These are phyloP conservation scores for Lerema accius DNA, from an alignment of 1,140 invertebrate genomes.

Conservation along the genomic window DNA sequence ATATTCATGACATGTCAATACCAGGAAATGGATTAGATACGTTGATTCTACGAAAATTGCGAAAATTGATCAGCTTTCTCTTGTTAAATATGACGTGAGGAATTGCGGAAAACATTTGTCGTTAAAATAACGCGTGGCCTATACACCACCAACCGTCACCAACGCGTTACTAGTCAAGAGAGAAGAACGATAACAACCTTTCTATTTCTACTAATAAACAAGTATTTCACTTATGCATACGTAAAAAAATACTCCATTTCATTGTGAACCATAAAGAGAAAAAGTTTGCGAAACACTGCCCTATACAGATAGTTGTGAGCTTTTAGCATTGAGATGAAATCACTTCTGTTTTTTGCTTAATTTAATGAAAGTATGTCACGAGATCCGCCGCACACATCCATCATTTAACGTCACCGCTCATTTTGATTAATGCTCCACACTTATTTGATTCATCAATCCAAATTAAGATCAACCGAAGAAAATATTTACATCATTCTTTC, in stretches of 20 bases:
- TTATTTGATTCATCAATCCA: slow-evolving; percentile 14
- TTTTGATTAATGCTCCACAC: slow-evolving; percentile 5
- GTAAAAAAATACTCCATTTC: too few relatives aligned
- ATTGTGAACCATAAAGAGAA: too few relatives aligned
- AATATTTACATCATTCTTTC: slow-evolving; percentile 8
- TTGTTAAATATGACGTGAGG: not conserved
- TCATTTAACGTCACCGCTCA: slow-evolving; percentile 3
- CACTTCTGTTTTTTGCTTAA: not conserved
- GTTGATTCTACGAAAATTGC: not conserved
- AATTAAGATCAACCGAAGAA: slow-evolving; percentile 10
- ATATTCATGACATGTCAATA: slow-evolving; percentile 9
- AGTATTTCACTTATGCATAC: too few relatives aligned
- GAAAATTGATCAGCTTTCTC: not conserved
- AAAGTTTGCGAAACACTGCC: too few relatives aligned
- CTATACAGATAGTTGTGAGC: too few relatives aligned
- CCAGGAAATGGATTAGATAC: not conserved
- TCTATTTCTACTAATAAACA: too few relatives aligned
- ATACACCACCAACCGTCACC: too few relatives aligned
- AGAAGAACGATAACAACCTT: too few relatives aligned
- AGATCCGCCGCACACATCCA: slow-evolving; percentile 5
- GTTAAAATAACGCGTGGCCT: too few relatives aligned
- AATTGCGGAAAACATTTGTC: too few relatives aligned
- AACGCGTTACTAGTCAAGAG: too few relatives aligned
- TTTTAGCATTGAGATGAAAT: not conserved
- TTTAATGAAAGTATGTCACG: not conserved